Evolutionary conservation across 2,113 vertebrate genomes (phyloP).

Genomic region (Dissostichus mawsoni): DNA sequence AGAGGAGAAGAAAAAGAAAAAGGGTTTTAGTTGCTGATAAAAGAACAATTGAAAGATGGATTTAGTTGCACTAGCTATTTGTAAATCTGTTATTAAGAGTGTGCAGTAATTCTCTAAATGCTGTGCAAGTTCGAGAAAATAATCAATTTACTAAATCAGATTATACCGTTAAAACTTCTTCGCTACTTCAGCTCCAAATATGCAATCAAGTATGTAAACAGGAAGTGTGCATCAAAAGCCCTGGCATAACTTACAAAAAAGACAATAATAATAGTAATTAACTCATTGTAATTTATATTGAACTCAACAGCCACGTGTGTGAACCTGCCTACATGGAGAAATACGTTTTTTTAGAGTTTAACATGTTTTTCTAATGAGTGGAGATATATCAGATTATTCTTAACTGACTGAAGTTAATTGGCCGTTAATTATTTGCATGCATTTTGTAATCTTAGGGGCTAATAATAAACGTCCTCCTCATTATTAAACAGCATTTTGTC

Average conservation of each 20-base stretch:
- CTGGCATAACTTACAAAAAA: background rate
- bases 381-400: background rate
- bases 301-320: background rate
- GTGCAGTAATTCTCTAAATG: background rate
- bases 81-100: background rate
- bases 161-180: too few relatives aligned
- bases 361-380: background rate
- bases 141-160: too few relatives aligned
- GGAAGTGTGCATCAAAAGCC: background rate
- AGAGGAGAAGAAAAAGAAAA: constrained; percentile 31
- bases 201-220: background rate
- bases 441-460: background rate
- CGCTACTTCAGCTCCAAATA: too few relatives aligned
- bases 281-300: too few relatives aligned
- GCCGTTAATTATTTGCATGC: background rate
- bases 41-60: background rate
- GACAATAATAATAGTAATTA: background rate
- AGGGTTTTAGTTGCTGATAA: background rate
- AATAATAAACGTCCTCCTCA: background rate
- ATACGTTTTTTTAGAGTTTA: too few relatives aligned
- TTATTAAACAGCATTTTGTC: background rate
- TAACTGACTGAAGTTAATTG: background rate
- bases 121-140: background rate
- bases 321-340: background rate
- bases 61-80: background rate